These are phyloP conservation scores for Anniella stebbinsi DNA, from an alignment of 2,797 vertebrate genomes.

Conservation along the genomic window DNA sequence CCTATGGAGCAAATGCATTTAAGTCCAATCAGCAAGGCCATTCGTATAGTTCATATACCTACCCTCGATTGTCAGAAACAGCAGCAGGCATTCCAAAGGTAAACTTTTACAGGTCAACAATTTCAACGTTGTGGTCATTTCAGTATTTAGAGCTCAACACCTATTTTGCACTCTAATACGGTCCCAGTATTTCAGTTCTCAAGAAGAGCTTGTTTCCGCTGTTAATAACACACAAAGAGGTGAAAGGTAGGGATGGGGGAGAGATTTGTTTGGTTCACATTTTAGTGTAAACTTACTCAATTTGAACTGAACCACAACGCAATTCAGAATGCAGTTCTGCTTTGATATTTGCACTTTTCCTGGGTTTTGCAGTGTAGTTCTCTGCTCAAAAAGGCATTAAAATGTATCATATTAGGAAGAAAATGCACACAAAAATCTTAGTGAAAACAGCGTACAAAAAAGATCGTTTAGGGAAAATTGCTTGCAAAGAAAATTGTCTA, in stretches of 20 bases:
- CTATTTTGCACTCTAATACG: background rate
- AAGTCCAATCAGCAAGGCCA: slow-evolving; percentile 91
- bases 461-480: background rate
- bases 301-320: background rate
- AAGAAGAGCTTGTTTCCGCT: background rate
- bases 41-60: slow-evolving; percentile 96
- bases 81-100: slow-evolving; percentile 92
- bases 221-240: rapidly evolving
- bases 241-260: rapidly evolving
- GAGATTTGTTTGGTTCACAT: background rate
- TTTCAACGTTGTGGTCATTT: background rate
- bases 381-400: background rate
- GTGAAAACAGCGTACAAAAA: background rate
- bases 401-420: background rate
- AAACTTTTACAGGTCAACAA: slow-evolving; percentile 49
- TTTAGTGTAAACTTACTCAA: background rate
- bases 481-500: background rate
- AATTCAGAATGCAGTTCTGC: background rate
- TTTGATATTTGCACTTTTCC: background rate
- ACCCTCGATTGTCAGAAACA: slow-evolving; percentile 93
- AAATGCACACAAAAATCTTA: background rate
- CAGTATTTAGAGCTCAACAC: background rate
- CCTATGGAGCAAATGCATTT: slow-evolving; percentile 89
- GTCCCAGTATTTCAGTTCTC: background rate
- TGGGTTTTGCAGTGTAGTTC: background rate